Percentiles rank a stretch among this genome's conserved stretches.
Conservation (phyloP, 2,797 vertebrate genomes). For the Pipistrellus pygmaeus region DNA sequence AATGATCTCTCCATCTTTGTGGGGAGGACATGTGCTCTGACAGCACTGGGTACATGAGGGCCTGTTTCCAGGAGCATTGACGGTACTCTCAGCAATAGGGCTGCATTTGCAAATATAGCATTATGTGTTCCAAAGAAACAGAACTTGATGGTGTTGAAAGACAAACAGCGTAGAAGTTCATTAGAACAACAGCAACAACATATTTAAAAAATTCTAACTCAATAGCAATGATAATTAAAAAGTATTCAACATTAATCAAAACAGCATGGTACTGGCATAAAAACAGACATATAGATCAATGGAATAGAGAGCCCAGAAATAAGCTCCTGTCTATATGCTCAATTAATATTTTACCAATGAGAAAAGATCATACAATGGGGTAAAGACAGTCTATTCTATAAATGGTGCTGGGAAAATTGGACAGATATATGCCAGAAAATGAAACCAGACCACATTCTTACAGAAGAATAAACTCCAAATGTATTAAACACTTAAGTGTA, state of each 20-base stretch:
- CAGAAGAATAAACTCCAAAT: background rate
- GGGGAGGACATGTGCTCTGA: background rate
- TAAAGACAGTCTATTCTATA: background rate
- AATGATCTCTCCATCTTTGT: background rate
- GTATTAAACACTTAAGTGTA: background rate
- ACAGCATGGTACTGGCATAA: background rate
- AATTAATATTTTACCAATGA: background rate
- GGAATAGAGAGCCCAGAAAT: background rate
- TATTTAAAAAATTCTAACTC: background rate
- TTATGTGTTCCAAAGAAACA: background rate
- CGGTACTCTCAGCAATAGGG: background rate
- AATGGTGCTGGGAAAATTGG: background rate
- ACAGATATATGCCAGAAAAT: background rate
- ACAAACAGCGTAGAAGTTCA: background rate
- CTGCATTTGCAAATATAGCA: background rate
- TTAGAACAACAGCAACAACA: background rate
- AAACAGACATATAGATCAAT: background rate
- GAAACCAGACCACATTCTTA: background rate
- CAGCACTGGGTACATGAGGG: background rate
- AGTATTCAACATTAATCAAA: background rate
- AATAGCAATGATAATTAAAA: conserved; percentile 9
- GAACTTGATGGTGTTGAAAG: background rate
- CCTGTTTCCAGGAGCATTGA: background rate
- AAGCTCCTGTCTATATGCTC: background rate
- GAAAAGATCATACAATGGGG: background rate